Evolutionary conservation across 2,113 vertebrate genomes (phyloP), one percentile per base, ranked within the genome.

Genomic region (Psilopsiagon aymara): DNA sequence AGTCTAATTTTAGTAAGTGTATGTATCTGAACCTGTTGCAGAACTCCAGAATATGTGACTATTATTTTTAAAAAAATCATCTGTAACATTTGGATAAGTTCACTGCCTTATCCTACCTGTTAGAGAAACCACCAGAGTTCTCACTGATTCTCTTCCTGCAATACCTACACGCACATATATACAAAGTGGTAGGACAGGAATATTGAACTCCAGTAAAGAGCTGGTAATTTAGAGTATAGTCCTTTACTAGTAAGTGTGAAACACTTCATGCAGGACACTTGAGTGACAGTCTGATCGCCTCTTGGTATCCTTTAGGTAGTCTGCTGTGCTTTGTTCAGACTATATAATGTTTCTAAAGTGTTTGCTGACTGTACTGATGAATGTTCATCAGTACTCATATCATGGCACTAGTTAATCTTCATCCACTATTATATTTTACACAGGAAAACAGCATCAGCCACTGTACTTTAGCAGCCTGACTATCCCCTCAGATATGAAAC

Each of bases 1-100:
- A 96, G 96, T 99, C 98, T 98, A 98, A 99, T 98, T 98, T 98
- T 95, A 97, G 63, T 98, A 98, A 98, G 97, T 98, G 97, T 97
- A 88, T 95, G 94, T 96, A 94, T 94, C 91, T 96, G 93, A 92
- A 97, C 68, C 43, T 87, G 53, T 93, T 95, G 60, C 85, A 94
- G 66, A 78, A 41, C 69, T 95, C 10, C 63, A 71, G 92, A 94
- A 53, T 69, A 86, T 69, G 90, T 53, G 93, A 69, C 63, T 88
- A 64, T 93, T 71, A 43, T 82, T 84, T 92, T 47, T 51, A 2
- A 37, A 81, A 91, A 81, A 27, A 59, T 41, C 19, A 44, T 74
- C 66, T 83, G 19, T 39, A 20, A 37, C 7, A 15, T 10, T 10
- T 75, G 24, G 47, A 46, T 77, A 90, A 74, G 86, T 86, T 84